Evolutionary conservation across 2,888 invertebrate genomes (phyloP).

Genomic region (Drosophila hamatofila): DNA sequence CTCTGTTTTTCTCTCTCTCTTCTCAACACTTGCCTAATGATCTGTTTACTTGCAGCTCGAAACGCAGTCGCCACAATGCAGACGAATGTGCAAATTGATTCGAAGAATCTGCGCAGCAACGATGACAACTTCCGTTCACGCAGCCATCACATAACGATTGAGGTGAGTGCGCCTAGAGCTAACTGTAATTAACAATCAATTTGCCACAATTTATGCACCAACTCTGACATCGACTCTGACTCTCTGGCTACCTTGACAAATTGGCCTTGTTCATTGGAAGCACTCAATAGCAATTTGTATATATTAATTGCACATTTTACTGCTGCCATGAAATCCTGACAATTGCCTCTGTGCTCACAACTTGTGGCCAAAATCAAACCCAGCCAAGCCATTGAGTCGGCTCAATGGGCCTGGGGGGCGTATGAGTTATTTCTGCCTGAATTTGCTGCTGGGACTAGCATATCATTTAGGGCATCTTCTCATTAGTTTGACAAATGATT

Average conservation of each 20-base stretch:
- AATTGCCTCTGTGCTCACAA: neutral
- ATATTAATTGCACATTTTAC: neutral
- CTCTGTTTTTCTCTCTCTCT: neutral
- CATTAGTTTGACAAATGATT: constrained; percentile 23
- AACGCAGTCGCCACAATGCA: constrained; percentile 86
- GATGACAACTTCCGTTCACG: constrained; percentile 87
- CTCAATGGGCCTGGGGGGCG: constrained; percentile 5
- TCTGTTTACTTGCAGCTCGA: constrained; percentile 28
- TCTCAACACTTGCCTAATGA: constrained; percentile 14
- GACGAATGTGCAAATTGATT: constrained; percentile 91
- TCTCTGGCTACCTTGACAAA: neutral
- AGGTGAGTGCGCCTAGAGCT: constrained; percentile 83
- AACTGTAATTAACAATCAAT: constrained; percentile 1
- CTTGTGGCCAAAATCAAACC: neutral
- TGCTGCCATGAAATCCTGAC: too few relatives aligned
- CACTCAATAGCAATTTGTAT: neutral
- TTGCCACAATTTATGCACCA: neutral
- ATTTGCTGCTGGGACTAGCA: constrained; percentile 39
- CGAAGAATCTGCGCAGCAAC: constrained; percentile 88
- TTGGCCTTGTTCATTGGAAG: neutral
- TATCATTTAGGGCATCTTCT: constrained; percentile 1
- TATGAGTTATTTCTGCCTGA: constrained; percentile 34
- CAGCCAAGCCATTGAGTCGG: neutral
- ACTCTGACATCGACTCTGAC: neutral
- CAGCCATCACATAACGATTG: constrained; percentile 84